phyloP scores from a whole-genome alignment of 2,797 vertebrate species.

The Urophycis tenuis region DNA sequence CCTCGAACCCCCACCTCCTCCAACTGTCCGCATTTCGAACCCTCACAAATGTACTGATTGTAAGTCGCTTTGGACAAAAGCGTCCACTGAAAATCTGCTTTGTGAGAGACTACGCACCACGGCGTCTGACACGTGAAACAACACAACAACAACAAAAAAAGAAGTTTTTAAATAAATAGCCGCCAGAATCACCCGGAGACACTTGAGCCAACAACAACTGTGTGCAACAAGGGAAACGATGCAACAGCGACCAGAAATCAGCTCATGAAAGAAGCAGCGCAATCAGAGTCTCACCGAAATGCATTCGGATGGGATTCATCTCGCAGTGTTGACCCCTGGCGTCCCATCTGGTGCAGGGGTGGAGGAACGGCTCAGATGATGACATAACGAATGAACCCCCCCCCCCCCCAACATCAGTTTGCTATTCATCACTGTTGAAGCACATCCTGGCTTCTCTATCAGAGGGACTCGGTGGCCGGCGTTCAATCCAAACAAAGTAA shows the following conservation, averaged over 20 bases:
- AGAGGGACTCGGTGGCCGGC: not conserved
- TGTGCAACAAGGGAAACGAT: not conserved
- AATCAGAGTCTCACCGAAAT: not conserved
- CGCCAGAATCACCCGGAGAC: not conserved
- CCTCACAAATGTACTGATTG: too few species aligned
- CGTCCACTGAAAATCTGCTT: too few species aligned
- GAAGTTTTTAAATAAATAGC: not conserved
- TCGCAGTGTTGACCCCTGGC: not conserved
- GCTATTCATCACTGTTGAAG: too few species aligned
- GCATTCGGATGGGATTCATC: not conserved
- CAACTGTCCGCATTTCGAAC: too few species aligned
- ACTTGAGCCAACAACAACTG: not conserved
- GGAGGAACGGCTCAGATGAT: not conserved
- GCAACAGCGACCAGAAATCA: not conserved
- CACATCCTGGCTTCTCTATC: not conserved
- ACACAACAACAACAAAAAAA: not conserved
- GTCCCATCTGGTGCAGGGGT: not conserved
- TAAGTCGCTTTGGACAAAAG: too few species aligned
- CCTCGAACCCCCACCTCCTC: too few species aligned
- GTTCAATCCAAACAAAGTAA: not conserved
- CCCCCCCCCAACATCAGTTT: not conserved
- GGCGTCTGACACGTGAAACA: not conserved
- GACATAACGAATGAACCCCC: not conserved
- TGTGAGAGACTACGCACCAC: not conserved
- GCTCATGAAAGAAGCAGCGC: not conserved